Evolutionary conservation across 1,140 invertebrate genomes (phyloP).

Genomic region (Leptinotarsa defecta): DNA sequence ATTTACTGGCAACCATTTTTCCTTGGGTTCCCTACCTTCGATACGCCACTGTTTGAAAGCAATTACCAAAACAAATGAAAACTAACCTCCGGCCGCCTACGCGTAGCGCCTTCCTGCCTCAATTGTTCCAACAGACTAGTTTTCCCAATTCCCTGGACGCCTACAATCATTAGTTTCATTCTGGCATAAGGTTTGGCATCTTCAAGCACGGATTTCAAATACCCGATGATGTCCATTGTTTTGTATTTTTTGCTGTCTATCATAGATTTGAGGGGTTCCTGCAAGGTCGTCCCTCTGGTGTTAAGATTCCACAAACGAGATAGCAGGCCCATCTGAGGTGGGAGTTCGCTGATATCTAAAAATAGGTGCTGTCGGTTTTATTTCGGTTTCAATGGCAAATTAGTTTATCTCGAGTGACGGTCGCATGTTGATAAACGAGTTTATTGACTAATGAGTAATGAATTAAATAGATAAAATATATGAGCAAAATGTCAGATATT

Average conservation of each 20-base stretch:
- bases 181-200: conserved; percentile 92
- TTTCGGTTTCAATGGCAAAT: background rate
- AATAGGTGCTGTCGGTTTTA: conserved; percentile 34
- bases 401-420: no score
- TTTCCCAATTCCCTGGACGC: conserved; percentile 91
- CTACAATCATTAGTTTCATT: conserved; percentile 98
- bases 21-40: no score
- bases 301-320: conserved; percentile 95
- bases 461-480: no score
- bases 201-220: conserved; percentile 87
- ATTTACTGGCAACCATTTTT: no score
- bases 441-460: no score
- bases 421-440: no score
- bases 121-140: conserved; percentile 90
- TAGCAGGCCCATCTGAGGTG: conserved; percentile 92
- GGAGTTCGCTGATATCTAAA: conserved; percentile 80
- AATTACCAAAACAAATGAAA: background rate
- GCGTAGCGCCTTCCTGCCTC: conserved; percentile 80
- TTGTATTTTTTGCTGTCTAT: conserved; percentile 92
- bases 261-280: conserved; percentile 90
- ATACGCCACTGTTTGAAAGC: no score
- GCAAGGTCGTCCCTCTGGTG: conserved; percentile 84
- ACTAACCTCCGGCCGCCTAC: conserved; percentile 75
- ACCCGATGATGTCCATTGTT: conserved; percentile 95
- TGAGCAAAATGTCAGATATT: no score